Conservation (phyloP, 2,797 vertebrate species). For the Erethizon dorsatum region DNA sequence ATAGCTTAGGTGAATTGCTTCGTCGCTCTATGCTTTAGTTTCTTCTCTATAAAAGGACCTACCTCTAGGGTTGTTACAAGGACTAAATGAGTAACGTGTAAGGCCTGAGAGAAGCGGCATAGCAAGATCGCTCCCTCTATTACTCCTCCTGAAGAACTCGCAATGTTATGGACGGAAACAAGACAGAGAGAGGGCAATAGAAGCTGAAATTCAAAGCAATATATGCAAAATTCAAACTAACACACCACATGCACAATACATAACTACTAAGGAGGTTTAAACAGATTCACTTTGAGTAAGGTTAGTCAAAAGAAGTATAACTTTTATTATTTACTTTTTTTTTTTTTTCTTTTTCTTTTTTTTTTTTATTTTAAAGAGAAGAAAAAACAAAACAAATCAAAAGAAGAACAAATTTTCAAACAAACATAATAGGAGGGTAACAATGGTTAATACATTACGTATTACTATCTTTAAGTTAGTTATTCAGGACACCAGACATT, state of each 20-base stretch:
- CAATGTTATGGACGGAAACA: background rate
- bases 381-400: too few species aligned
- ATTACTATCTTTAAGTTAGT: too few species aligned
- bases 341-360: too few species aligned
- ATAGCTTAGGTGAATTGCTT: background rate
- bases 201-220: constrained; percentile 31
- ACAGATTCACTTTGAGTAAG: background rate
- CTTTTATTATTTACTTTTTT: background rate
- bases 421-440: too few species aligned
- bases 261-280: background rate
- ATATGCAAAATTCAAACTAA: constrained; percentile 19
- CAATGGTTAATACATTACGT: too few species aligned
- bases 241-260: background rate
- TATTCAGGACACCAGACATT: too few species aligned
- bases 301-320: background rate
- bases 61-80: background rate
- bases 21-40: background rate
- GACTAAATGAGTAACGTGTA: background rate
- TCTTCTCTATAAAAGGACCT: background rate
- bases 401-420: too few species aligned
- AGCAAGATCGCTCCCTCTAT: background rate
- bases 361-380: too few species aligned
- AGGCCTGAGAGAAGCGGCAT: background rate
- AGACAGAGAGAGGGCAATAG: background rate
- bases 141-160: background rate